Evolutionary conservation across 1,140 invertebrate genomes (phyloP), one percentile per base, ranked within the genome.

Genomic region (Anastrepha ludens): DNA sequence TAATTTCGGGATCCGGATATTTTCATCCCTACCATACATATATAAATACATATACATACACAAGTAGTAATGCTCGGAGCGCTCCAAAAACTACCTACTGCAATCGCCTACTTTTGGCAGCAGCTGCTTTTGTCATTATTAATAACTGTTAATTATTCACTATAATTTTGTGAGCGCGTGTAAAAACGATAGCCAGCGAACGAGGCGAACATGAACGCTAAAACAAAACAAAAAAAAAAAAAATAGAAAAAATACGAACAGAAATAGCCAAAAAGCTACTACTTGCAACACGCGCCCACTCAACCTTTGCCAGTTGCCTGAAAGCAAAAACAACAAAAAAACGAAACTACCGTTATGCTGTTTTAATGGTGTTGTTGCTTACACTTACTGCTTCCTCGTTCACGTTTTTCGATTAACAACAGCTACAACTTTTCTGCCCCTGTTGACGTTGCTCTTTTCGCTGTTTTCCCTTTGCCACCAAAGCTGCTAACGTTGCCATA

Each of bases 121-220:
- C 91, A 91, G 91, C 91, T 91, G 91, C 89, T 90, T 91, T 91
- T 91, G 91, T 91, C 91, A 91, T 91, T 91, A 91, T 91, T 91
- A 91, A 91, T 91, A 91, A 91, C 91, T 91, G 91, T 91, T 91
- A 91, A 91, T 91, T 91, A 91, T 91, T 91, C 91, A 91, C 90
- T 90, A 91, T 91, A 90, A 91, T 90, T 59, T 87, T 87, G 67
- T 86, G 85, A 62, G 85, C 74, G 47, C 74, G 47, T 81, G 47
- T 81, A 47, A 81, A 81, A 81, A 81, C 41, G 74, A 81, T 81
- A 81, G 74, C 47, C 74, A 55, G n/a, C 74, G 74, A 50, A 29
- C 17, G 50, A 55, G 74, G 11, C 9, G 70, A 81, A 74, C 29
- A 29, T 29, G 29, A 29, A 29, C 29, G 29, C 29, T 29, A 29